A percentile compares a stretch with the other conserved stretches of the same genome.
These are phyloP conservation scores for Macrotis lagotis DNA, from an alignment of 2,113 vertebrate genomes.

Conservation along the genomic window DNA sequence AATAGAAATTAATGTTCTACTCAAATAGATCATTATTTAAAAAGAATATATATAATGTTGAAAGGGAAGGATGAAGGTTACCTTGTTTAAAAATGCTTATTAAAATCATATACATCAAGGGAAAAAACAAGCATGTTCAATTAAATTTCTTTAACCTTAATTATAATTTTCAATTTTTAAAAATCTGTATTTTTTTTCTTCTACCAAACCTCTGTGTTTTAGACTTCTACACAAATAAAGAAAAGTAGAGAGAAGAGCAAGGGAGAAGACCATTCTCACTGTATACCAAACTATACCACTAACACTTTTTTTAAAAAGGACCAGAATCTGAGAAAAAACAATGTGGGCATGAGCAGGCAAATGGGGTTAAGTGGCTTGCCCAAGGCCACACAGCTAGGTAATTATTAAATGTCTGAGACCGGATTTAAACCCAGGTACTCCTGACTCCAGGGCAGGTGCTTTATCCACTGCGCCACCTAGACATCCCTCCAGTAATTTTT, in stretches of 20 bases:
- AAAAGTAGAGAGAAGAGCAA: background rate
- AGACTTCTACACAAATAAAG: background rate
- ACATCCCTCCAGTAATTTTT: background rate
- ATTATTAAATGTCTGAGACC: too few relatives aligned
- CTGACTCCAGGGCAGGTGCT: too few relatives aligned
- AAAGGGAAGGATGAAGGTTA: background rate
- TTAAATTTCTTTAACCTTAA: background rate
- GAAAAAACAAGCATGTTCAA: background rate
- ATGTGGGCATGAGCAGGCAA: background rate
- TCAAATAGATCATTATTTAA: background rate
- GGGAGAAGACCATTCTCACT: background rate
- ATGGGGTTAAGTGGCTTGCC: too few relatives aligned
- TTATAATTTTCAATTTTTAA: background rate
- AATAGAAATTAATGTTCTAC: background rate
- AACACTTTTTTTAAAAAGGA: background rate
- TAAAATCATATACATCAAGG: too few relatives aligned
- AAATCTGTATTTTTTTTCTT: background rate
- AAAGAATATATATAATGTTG: background rate
- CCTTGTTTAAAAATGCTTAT: too few relatives aligned
- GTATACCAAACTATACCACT: background rate
- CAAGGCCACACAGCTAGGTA: too few relatives aligned
- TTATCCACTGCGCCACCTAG: too few relatives aligned
- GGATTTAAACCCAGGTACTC: too few relatives aligned
- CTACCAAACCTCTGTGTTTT: background rate
- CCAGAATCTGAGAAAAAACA: background rate